These are phyloP conservation scores for Oophaga sylvatica DNA, from an alignment of 2,797 vertebrate genomes.

Conservation along the genomic window DNA sequence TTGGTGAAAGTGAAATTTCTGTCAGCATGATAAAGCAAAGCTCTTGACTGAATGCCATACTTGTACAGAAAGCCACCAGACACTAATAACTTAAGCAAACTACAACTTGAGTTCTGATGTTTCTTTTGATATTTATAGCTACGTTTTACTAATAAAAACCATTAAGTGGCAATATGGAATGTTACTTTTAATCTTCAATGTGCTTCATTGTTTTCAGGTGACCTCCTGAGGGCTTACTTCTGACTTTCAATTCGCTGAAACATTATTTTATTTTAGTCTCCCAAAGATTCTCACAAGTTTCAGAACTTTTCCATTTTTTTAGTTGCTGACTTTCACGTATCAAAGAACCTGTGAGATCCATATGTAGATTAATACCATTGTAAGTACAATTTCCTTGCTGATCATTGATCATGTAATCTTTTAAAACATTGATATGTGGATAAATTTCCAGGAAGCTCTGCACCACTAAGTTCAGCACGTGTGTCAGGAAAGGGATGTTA, in stretches of 20 bases:
- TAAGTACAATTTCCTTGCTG: constrained; percentile 5
- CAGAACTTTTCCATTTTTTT: constrained; percentile 17
- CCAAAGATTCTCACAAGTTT: constrained; percentile 43
- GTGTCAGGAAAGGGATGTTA: too few species aligned
- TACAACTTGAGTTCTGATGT: constrained; percentile 50
- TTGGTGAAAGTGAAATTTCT: constrained; percentile 55
- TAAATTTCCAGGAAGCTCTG: background rate
- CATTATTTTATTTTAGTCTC: constrained; percentile 14
- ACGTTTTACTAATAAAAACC: constrained; percentile 55
- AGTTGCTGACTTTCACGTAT: constrained; percentile 19
- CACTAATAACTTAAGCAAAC: constrained; percentile 59
- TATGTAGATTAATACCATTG: constrained; percentile 42
- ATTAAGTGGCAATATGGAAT: constrained; percentile 55
- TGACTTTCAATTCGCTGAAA: constrained; percentile 33
- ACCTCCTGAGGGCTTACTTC: constrained; percentile 29
- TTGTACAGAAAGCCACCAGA: constrained; percentile 48
- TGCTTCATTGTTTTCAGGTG: constrained; percentile 43
- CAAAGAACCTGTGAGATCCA: constrained; percentile 47
- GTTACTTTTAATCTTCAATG: constrained; percentile 41
- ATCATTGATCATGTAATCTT: constrained; percentile 31
- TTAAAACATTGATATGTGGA: constrained; percentile 6
- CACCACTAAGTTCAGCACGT: too few species aligned
- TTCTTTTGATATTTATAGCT: constrained; percentile 57
- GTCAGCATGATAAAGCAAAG: constrained; percentile 46
- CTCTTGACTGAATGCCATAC: constrained; percentile 49